Percentiles rank a stretch among this genome's conserved stretches.
phyloP scores from a whole-genome alignment of 2,797 vertebrate species.

The Pangasius djambal region DNA sequence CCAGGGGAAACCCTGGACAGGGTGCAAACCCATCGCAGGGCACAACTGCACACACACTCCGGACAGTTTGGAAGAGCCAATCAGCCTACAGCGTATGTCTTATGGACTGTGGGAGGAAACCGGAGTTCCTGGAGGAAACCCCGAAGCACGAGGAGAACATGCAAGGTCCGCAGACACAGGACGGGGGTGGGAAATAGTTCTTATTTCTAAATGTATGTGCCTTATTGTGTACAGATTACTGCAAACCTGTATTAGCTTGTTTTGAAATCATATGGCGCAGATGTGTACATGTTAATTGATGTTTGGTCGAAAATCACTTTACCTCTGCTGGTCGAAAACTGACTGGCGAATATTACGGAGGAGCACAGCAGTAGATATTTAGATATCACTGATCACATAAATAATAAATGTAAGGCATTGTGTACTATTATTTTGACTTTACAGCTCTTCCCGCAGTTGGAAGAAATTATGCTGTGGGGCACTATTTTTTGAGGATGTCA shows the following conservation, averaged over 20 bases:
- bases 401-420: background rate
- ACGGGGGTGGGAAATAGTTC: background rate
- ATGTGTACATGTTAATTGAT: background rate
- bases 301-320: background rate
- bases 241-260: conserved; percentile 23
- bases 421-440: background rate
- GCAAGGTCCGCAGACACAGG: too few relatives aligned
- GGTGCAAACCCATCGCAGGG: too few relatives aligned
- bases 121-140: too few relatives aligned
- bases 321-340: background rate
- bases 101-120: too few relatives aligned
- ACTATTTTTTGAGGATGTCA: background rate
- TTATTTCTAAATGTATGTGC: conserved; percentile 27
- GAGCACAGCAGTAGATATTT: background rate
- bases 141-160: too few relatives aligned
- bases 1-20: too few relatives aligned
- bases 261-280: background rate
- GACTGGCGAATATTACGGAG: background rate
- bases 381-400: background rate
- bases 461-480: background rate
- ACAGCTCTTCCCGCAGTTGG: background rate
- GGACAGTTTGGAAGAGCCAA: too few relatives aligned
- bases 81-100: too few relatives aligned
- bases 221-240: conserved; percentile 16
- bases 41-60: too few relatives aligned